These are phyloP conservation scores for Channa striata DNA, from an alignment of 2,797 vertebrate genomes.

Conservation along the genomic window DNA sequence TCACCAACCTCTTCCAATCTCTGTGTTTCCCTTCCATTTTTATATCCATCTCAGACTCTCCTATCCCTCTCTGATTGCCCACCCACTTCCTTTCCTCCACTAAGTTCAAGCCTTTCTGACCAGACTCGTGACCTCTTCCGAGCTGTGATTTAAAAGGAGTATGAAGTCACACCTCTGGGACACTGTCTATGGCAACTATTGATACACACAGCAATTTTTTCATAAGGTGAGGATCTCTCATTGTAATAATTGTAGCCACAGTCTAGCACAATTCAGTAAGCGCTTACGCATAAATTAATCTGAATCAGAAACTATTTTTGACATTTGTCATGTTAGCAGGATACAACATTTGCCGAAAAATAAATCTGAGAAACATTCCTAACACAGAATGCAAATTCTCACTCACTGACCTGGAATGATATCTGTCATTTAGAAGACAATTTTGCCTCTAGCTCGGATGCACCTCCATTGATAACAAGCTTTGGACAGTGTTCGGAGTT, in stretches of 20 bases:
- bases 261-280: too few species aligned
- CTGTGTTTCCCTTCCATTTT: not conserved
- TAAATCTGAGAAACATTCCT: not conserved
- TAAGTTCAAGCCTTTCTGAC: slow-evolving; percentile 4
- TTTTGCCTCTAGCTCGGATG: too few species aligned
- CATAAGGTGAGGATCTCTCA: not conserved
- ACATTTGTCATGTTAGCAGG: not conserved
- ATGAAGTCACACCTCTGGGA: slow-evolving; percentile 24
- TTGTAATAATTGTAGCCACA: not conserved
- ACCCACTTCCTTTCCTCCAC: not conserved
- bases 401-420: too few species aligned
- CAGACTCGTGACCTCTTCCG: slow-evolving; percentile 3
- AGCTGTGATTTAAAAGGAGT: not conserved
- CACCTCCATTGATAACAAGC: too few species aligned
- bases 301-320: too few species aligned
- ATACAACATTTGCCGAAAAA: not conserved
- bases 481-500: too few species aligned
- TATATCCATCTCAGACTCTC: slow-evolving; percentile 8
- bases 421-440: too few species aligned
- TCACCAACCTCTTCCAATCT: not conserved
- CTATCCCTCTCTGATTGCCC: slow-evolving; percentile 13
- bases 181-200: not conserved
- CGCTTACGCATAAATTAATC: too few species aligned
- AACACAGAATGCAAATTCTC: too few species aligned
- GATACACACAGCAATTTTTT: not conserved